phyloP scores from a whole-genome alignment of 2,797 vertebrate species.

The Phrynocephalus forsythii region DNA sequence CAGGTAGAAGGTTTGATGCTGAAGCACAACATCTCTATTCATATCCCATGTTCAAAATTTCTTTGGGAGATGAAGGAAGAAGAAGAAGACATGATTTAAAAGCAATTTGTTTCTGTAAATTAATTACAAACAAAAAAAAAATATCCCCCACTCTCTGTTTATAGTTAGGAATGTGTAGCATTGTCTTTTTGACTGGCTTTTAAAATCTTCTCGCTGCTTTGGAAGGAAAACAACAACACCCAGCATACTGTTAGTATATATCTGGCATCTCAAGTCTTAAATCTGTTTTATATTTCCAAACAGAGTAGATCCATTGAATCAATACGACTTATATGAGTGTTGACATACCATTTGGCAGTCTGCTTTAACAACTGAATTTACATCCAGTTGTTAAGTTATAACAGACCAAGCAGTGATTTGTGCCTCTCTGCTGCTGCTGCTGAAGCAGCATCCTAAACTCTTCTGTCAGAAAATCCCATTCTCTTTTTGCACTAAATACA shows the following conservation, averaged over 20 bases:
- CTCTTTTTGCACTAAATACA: background rate
- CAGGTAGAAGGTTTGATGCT: background rate
- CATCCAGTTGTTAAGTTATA: background rate
- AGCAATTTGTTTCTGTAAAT: conserved; percentile 20
- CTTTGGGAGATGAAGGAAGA: background rate
- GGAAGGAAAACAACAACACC: background rate
- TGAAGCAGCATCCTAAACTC: background rate
- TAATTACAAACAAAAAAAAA: background rate
- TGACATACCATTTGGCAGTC: too few species aligned
- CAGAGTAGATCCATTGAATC: too few species aligned
- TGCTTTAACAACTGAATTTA: too few species aligned
- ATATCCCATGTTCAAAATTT: background rate
- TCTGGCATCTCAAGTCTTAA: background rate
- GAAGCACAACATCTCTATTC: background rate
- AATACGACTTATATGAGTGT: too few species aligned
- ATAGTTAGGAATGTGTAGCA: background rate
- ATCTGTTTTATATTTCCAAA: too few species aligned
- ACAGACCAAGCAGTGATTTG: background rate
- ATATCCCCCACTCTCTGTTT: background rate
- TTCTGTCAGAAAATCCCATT: background rate
- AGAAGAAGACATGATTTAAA: conserved; percentile 26
- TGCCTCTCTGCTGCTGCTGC: background rate
- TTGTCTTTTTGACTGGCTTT: conserved; percentile 28
- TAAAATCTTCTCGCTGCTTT: conserved; percentile 19
- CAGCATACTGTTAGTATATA: background rate